Conservation (phyloP, 2,888 invertebrate genomes). For the Stenchaetothrips biformis region DNA sequence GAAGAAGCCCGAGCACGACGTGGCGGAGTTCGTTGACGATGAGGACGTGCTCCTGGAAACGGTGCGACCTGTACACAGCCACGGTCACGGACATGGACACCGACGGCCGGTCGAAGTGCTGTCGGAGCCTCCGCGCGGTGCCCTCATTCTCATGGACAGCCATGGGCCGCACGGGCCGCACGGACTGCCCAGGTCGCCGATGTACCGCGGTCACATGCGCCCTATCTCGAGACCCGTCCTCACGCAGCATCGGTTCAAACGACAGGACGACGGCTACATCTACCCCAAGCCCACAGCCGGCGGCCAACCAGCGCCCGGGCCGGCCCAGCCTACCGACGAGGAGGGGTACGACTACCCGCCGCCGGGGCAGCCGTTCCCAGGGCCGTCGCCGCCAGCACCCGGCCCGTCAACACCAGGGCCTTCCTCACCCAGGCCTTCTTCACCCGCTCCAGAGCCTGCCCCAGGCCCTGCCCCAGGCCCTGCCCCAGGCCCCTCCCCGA, state of each 20-base stretch:
- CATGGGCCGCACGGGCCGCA: background rate
- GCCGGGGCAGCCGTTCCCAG: background rate
- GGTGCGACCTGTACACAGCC: background rate
- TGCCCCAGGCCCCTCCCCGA: background rate
- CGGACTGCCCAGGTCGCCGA: background rate
- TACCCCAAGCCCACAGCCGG: background rate
- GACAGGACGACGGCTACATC: conserved; percentile 9
- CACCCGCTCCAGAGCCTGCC: background rate
- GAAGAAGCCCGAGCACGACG: background rate
- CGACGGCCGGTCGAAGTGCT: background rate
- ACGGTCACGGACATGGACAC: background rate
- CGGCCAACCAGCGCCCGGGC: background rate
- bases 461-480: background rate
- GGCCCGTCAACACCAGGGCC: background rate
- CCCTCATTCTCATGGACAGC: conserved; percentile 4
- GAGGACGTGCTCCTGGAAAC: background rate
- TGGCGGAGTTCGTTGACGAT: background rate
- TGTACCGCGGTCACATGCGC: background rate
- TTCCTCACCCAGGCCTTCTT: background rate
- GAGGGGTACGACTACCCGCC: conserved; percentile 11
- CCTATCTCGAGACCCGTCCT: background rate
- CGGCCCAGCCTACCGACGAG: background rate
- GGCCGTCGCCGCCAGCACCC: background rate
- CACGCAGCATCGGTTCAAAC: background rate
- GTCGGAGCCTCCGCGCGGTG: background rate